These are phyloP conservation scores for Steatocranus sp. DNA, from an alignment of 2,797 vertebrate species.

Conservation along the genomic window DNA sequence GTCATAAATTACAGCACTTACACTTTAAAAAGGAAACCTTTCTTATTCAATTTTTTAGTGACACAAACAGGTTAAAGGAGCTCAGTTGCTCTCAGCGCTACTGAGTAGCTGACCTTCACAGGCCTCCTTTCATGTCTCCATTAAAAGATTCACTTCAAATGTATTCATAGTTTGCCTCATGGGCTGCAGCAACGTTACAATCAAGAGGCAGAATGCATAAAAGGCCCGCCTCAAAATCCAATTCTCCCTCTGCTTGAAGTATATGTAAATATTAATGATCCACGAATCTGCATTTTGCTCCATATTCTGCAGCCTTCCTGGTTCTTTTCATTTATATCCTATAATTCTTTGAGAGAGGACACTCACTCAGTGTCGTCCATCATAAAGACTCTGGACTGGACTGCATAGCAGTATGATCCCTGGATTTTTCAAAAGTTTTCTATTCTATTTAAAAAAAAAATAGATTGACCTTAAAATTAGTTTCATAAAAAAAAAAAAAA, in stretches of 20 bases:
- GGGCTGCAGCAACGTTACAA: conserved; percentile 49
- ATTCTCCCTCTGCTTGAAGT: conserved; percentile 53
- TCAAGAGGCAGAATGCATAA: conserved; percentile 66
- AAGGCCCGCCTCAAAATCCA: conserved; percentile 61
- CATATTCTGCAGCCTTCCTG: conserved; percentile 37
- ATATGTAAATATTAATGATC: conserved; percentile 74
- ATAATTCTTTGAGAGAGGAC: background rate
- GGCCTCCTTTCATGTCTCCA: conserved; percentile 59
- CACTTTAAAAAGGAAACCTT: background rate
- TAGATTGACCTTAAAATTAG: background rate
- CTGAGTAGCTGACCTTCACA: conserved; percentile 65
- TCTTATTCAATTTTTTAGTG: conserved; percentile 37
- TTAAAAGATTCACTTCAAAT: conserved; percentile 70
- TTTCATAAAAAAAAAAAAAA: background rate
- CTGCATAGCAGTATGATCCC: background rate
- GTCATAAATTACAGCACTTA: background rate
- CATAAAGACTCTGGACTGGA: background rate
- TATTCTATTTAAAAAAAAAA: background rate
- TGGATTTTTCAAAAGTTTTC: background rate
- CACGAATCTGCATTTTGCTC: conserved; percentile 58
- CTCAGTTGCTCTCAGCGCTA: conserved; percentile 26
- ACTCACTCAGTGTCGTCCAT: background rate
- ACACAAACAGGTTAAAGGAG: conserved; percentile 43
- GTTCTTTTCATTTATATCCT: conserved; percentile 39
- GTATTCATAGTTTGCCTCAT: conserved; percentile 65